A percentile compares a stretch with the other conserved stretches of the same genome.
Conservation (phyloP, 2,113 vertebrate species). For the Phylloscopus trochiloides region DNA sequence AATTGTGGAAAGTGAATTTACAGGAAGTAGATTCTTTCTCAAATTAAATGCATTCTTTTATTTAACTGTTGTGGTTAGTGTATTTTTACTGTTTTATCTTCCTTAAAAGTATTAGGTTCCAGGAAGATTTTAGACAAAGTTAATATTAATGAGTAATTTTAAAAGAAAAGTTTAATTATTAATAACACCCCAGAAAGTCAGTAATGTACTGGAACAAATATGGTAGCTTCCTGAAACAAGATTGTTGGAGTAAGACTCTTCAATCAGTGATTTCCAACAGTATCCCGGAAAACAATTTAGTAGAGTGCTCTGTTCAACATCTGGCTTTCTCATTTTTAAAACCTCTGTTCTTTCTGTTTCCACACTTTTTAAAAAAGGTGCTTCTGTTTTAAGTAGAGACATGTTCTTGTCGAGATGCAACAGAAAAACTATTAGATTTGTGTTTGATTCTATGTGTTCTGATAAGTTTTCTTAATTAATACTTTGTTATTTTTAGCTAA, state of each 20-base stretch:
- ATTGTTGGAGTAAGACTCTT: background rate
- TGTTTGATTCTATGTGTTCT: background rate
- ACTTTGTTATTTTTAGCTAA: background rate
- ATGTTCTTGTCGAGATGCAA: background rate
- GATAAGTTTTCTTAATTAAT: background rate
- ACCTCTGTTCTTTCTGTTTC: background rate
- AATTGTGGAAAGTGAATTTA: conserved; percentile 2
- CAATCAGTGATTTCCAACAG: background rate
- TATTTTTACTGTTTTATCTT: conserved; percentile 16
- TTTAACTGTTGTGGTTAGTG: conserved; percentile 3
- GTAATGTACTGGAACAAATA: conserved; percentile 7
- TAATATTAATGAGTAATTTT: conserved; percentile 54
- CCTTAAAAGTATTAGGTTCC: conserved; percentile 22
- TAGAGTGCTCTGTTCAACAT: background rate
- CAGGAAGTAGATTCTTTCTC: conserved; percentile 1
- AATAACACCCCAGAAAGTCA: conserved; percentile 13
- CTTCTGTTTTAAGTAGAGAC: background rate
- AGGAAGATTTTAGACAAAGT: conserved; percentile 44
- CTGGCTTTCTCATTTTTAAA: background rate
- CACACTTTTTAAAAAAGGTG: background rate
- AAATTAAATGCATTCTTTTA: conserved; percentile 14
- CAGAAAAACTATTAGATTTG: background rate
- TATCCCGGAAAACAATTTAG: background rate
- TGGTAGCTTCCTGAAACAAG: background rate
- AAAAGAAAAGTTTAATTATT: conserved; percentile 51